Evolutionary conservation across 2,113 vertebrate genomes (phyloP).

Genomic region (Muntiacus muntjak): DNA sequence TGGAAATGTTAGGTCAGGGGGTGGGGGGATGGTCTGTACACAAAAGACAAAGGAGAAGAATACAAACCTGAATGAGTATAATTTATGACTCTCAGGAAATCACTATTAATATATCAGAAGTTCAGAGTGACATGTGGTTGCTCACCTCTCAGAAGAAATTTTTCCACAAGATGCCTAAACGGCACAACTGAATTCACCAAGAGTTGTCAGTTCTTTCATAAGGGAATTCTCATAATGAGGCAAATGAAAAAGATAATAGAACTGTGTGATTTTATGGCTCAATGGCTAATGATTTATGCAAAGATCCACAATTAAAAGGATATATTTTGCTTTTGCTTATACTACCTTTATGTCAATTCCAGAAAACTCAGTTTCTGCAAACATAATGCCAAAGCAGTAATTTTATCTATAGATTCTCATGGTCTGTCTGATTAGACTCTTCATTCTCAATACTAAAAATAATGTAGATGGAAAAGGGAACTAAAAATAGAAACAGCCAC

Average conservation of each 20-base stretch:
- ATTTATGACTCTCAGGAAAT: background rate
- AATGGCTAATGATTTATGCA: background rate
- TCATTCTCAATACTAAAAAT: conserved; percentile 22
- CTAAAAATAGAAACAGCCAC: background rate
- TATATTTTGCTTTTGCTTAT: background rate
- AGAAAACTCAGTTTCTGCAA: background rate
- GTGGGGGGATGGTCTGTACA: background rate
- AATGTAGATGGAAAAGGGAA: background rate
- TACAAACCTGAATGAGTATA: background rate
- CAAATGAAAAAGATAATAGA: background rate
- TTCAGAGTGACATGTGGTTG: background rate
- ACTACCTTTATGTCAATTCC: background rate
- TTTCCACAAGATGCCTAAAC: background rate
- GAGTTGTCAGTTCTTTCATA: background rate
- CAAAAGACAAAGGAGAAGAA: background rate
- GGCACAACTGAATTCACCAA: background rate
- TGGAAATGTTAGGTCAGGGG: background rate
- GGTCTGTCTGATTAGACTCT: background rate
- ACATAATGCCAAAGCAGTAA: background rate
- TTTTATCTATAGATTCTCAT: background rate
- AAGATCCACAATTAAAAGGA: background rate
- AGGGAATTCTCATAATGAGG: background rate
- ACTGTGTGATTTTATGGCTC: background rate
- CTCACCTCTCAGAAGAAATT: background rate
- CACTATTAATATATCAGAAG: conserved; percentile 8